Evolutionary conservation across 2,797 vertebrate species (phyloP).

Genomic region (Chlorospingus semifuscus): DNA sequence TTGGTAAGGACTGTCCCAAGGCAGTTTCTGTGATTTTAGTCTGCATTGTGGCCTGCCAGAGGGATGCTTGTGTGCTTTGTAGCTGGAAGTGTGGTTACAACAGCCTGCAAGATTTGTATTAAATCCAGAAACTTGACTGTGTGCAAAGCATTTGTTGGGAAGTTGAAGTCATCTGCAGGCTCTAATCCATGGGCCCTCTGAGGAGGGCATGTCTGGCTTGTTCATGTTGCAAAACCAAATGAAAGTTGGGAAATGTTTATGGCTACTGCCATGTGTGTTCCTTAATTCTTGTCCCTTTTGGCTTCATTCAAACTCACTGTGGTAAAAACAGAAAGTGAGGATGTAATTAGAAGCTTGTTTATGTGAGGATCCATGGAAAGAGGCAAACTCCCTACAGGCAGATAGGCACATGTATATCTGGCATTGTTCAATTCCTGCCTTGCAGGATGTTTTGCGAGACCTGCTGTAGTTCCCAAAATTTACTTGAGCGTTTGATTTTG

Average conservation of each 20-base stretch:
- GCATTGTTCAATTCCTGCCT: background rate
- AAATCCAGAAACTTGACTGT: background rate
- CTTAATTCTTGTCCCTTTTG: background rate
- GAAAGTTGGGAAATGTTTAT: constrained; percentile 19
- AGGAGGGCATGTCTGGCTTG: background rate
- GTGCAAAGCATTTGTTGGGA: background rate
- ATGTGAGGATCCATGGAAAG: background rate
- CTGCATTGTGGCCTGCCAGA: fast-evolving
- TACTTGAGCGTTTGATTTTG: background rate
- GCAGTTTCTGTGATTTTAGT: background rate
- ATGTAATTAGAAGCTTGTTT: constrained; percentile 5
- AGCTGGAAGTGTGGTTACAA: background rate
- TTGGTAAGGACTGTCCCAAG: background rate
- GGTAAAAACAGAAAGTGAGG: background rate
- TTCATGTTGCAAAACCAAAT: background rate
- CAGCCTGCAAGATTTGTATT: background rate
- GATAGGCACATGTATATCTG: background rate
- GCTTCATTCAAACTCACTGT: background rate
- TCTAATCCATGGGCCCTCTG: background rate
- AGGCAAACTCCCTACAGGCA: background rate
- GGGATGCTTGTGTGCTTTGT: background rate
- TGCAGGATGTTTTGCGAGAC: background rate
- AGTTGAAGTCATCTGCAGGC: background rate
- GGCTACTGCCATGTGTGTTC: background rate
- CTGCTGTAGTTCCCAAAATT: background rate